phyloP scores from a whole-genome alignment of 2,113 vertebrate genomes.

The Dunckerocampus dactyliophorus region DNA sequence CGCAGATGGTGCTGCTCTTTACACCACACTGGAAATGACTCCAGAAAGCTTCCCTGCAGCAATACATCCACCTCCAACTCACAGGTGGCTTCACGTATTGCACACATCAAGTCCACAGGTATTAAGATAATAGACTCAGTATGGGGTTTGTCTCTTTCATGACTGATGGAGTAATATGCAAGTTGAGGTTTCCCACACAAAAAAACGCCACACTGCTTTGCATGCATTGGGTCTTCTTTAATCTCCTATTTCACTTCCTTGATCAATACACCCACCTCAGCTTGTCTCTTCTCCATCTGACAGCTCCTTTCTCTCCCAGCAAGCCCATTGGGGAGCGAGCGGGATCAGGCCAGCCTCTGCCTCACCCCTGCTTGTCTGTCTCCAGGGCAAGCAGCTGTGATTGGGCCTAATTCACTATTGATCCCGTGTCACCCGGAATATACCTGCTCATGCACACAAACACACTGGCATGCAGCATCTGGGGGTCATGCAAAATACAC shows the following conservation, averaged over 20 bases:
- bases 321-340: conserved; percentile 22
- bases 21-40: conserved; percentile 50
- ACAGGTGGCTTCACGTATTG: neutral
- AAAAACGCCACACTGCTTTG: too few species aligned
- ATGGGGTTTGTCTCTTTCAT: too few species aligned
- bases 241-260: conserved; percentile 2
- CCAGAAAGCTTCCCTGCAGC: conserved; percentile 43
- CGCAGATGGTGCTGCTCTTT: conserved; percentile 65
- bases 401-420: conserved; percentile 73
- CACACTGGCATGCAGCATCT: conserved; percentile 11
- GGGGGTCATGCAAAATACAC: neutral
- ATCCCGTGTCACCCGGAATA: conserved; percentile 60
- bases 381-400: conserved; percentile 62
- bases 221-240: conserved; percentile 20
- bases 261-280: conserved; percentile 35
- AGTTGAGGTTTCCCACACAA: too few species aligned
- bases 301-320: conserved; percentile 37
- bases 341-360: conserved; percentile 31
- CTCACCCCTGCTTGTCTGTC: conserved; percentile 39
- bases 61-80: conserved; percentile 20
- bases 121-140: neutral
- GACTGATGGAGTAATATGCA: too few species aligned
- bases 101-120: neutral
- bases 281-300: conserved; percentile 32
- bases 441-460: conserved; percentile 50